phyloP scores from a whole-genome alignment of 2,888 invertebrate species.

The Alsophila aescularia region DNA sequence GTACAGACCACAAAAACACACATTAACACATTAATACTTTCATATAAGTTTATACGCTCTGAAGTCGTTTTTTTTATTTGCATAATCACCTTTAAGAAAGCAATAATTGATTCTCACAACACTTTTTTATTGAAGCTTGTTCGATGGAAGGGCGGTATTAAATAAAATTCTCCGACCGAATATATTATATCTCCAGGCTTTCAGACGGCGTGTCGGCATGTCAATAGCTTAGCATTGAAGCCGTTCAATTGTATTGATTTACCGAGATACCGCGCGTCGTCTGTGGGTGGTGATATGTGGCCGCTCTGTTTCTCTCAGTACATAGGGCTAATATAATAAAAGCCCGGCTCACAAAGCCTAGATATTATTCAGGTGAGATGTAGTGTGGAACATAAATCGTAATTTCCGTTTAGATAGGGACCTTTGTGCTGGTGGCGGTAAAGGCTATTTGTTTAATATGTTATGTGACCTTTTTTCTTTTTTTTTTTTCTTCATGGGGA shows the following conservation, averaged over 20 bases:
- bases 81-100: no score
- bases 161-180: neutral
- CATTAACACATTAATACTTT: no score
- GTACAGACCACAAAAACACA: no score
- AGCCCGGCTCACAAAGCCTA: slow-evolving; percentile 31
- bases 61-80: no score
- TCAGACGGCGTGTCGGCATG: slow-evolving; percentile 26
- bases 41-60: no score
- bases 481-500: no score
- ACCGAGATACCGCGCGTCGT: slow-evolving; percentile 45
- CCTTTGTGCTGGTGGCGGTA: slow-evolving; percentile 1
- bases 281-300: slow-evolving; percentile 67
- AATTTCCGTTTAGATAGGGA: slow-evolving; percentile 19
- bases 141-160: no score
- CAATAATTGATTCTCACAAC: no score
- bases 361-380: slow-evolving; percentile 18
- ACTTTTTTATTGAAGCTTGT: no score
- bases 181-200: slow-evolving; percentile 5
- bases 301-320: slow-evolving; percentile 46
- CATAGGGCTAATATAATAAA: slow-evolving; percentile 52
- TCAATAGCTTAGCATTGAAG: slow-evolving; percentile 62
- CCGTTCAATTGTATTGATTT: slow-evolving; percentile 70
- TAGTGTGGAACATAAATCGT: slow-evolving; percentile 16
- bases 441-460: slow-evolving; percentile 1
- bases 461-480: neutral